Base-by-base conservation (phyloP, 1,140 invertebrate species). In the Chrysopa pallens region DNA sequence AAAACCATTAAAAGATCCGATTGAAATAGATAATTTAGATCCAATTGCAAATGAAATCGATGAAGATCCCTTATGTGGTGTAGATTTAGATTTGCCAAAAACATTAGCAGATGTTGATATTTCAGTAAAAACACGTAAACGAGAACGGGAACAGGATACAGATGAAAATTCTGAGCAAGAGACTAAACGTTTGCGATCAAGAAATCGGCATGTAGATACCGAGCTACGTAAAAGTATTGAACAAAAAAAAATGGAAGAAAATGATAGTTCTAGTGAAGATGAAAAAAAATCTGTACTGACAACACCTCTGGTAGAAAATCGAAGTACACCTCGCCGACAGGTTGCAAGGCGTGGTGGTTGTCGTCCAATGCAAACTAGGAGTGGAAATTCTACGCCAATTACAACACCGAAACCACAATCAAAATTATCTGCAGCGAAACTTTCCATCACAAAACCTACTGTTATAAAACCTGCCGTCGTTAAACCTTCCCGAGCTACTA, bases 151-250 rank as follows among this genome's bases (percentile, higher is more conserved):
- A 54, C 8, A 67, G 66, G 1, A 76, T 75, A 45, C 57, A 67
- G 8, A 63, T 67, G 47, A 72, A 66, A 40, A 56, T 72, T 37
- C 54, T 68, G 4, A 65, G 59, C 0, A 74, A 72, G 47, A 23
- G 17, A 23, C 17, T 2, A 23, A 23, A 23, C 17, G 17, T 23
- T 5, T 23, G 2, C 17, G 17, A 23, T 23, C 17, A 23, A 23
- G 17, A 23, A 23, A 23, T 23, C 53, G 63, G 11, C 45, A 56
- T 1, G 52, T 67, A 0, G 69, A 76, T 49, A 51, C 56, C 5
- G 59, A 71, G 11, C 44, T 72, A 6, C 54, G 73, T 12, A 70
- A 67, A 40, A 72, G 68, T 35, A 58, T 76, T 0, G 74, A 77
- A 46, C 40, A 76, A 47, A 67, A 70, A 53, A 59, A 70, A 57